Evolutionary conservation across 2,797 vertebrate genomes (phyloP).

Genomic region (Oophaga sylvatica): DNA sequence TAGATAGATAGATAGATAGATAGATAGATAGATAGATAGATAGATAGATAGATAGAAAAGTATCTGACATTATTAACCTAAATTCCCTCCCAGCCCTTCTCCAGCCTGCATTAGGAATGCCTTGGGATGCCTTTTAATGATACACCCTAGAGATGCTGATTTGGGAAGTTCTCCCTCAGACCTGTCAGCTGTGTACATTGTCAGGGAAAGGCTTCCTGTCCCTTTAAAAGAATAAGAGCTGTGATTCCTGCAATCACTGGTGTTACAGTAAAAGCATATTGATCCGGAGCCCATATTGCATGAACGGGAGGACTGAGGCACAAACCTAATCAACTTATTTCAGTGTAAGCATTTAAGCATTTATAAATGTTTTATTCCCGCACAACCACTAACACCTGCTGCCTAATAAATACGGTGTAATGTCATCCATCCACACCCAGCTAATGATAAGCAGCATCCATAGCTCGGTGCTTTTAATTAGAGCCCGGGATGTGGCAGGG

Average conservation of each 20-base stretch:
- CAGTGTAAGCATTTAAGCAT: conserved; percentile 71
- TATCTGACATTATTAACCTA: neutral
- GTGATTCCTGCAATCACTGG: conserved; percentile 78
- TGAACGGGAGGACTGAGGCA: conserved; percentile 67
- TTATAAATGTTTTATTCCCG: conserved; percentile 77
- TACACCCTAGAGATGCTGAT: neutral
- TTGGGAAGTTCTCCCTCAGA: conserved; percentile 8
- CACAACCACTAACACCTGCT: conserved; percentile 72
- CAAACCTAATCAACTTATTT: conserved; percentile 66
- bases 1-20: too few relatives aligned
- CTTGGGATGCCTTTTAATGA: neutral
- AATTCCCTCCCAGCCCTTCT: neutral
- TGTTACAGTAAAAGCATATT: conserved; percentile 78
- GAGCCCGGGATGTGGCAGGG: conserved; percentile 68
- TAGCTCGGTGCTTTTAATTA: conserved; percentile 72
- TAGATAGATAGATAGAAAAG: neutral
- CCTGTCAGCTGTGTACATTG: conserved; percentile 33
- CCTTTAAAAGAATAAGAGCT: conserved; percentile 76
- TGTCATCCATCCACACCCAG: conserved; percentile 66
- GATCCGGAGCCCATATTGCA: conserved; percentile 75
- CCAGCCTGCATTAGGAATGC: neutral
- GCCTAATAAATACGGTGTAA: conserved; percentile 69
- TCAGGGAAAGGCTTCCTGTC: conserved; percentile 65
- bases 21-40: neutral
- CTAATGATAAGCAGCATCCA: conserved; percentile 67